Evolutionary conservation across 2,797 vertebrate species (phyloP), one percentile per base, ranked within the genome.

Genomic region (Mus minutoides): DNA sequence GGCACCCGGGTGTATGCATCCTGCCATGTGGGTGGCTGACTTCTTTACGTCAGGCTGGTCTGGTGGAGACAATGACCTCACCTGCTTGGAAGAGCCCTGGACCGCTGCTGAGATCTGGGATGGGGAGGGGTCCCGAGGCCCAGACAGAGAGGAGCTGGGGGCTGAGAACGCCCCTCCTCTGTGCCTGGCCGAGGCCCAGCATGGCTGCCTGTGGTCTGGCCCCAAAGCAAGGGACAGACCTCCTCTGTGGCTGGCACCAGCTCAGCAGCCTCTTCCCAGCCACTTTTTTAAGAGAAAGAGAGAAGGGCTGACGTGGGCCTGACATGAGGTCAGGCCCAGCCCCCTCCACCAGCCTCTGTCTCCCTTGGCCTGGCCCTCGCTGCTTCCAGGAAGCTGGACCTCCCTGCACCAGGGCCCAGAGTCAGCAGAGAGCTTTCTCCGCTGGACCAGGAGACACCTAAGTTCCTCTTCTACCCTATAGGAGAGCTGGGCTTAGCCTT

Each of bases 181-280:
- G 1, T 1, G 95, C 76, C 97, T 97, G 97, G 97, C 97, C 13
- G 46, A 16, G 13, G 83, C 97, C 96, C 97, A 97, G 93, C 11
- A 0, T 8, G 34, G 96, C 95, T 97, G 97, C 96, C 96, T 98
- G 97, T 94, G 97, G 97, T 97, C 97, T 98, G 97, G 97, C 96
- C 94, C 54, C 1, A 90, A 94, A 94, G 88, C 93, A 73, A 83
- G 75, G 94, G 96, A 97, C 93, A 96, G 97, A 97, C 96, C 97
- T 97, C 97, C 95, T 83, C 95, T 79, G 88, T 92, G 96, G 93
- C 97, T 97, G 97, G 96, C 95, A 94, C 90, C 12, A 5, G 2
- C 96, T 94, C 97, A 96, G 95, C 67, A 0, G 97, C 93, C 94
- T 94, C 92, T 84, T 94, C 95, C 96, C 96, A 84, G 94, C 92